phyloP scores from a whole-genome alignment of 2,797 vertebrate species.

The Enteromius paludinosus region DNA sequence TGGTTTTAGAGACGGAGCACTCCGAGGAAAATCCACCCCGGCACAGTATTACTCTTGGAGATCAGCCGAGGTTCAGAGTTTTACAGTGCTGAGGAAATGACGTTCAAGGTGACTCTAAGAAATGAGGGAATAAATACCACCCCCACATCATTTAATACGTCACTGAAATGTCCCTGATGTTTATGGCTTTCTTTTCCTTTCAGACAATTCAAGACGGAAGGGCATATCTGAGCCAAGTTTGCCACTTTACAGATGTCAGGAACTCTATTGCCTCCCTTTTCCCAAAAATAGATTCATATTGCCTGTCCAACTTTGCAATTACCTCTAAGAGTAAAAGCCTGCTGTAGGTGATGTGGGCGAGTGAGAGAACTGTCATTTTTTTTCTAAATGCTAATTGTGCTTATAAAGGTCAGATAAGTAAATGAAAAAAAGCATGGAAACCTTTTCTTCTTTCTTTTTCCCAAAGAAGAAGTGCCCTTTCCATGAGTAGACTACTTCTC shows the following conservation, averaged over 20 bases:
- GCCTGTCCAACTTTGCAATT: constrained; percentile 65
- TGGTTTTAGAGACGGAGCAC: background rate
- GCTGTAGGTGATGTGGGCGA: constrained; percentile 52
- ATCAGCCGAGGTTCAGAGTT: constrained; percentile 30
- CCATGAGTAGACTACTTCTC: constrained; percentile 63
- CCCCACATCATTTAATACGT: constrained; percentile 26
- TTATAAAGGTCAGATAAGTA: constrained; percentile 85
- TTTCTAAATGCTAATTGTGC: constrained; percentile 88
- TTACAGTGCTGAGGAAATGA: constrained; percentile 15
- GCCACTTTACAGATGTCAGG: constrained; percentile 12
- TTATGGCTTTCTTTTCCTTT: constrained; percentile 24
- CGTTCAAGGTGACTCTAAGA: constrained; percentile 30
- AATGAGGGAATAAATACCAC: constrained; percentile 22
- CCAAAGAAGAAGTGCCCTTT: constrained; percentile 71
- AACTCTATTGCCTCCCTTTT: background rate
- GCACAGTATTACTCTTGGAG: background rate
- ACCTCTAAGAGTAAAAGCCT: constrained; percentile 68
- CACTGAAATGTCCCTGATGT: constrained; percentile 26
- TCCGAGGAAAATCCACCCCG: background rate
- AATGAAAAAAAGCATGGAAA: constrained; percentile 77
- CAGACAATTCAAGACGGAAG: background rate
- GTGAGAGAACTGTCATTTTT: constrained; percentile 78
- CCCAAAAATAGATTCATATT: constrained; percentile 11
- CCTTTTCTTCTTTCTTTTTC: constrained; percentile 59
- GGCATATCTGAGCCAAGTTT: background rate